Conservation (phyloP, 2,888 invertebrate genomes). For the Dasysyrphus albostriatus region DNA sequence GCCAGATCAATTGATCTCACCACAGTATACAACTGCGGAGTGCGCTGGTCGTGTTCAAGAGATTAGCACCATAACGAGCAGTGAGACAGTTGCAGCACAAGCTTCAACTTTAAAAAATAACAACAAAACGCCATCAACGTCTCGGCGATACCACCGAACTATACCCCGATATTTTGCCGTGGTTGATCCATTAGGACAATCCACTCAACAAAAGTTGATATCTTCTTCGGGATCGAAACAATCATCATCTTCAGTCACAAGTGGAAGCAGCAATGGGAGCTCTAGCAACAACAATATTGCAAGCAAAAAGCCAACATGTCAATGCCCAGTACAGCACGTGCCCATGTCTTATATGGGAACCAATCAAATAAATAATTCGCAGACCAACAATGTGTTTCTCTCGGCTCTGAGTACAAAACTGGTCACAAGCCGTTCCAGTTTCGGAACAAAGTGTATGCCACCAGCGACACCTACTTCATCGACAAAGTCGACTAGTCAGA, state of each 20-base stretch:
- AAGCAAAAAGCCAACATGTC: slow-evolving; percentile 83
- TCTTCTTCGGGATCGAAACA: slow-evolving; percentile 60
- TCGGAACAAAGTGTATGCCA: slow-evolving; percentile 61
- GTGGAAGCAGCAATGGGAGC: slow-evolving; percentile 61
- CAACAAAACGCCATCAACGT: slow-evolving; percentile 82
- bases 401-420: slow-evolving; percentile 79
- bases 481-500: slow-evolving; percentile 61
- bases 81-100: slow-evolving; percentile 64
- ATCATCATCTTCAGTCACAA: slow-evolving; percentile 54
- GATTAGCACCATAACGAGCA: slow-evolving; percentile 74
- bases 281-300: slow-evolving; percentile 32
- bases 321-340: slow-evolving; percentile 84
- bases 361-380: slow-evolving; percentile 79
- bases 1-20: slow-evolving; percentile 61
- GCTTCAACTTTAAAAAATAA: slow-evolving; percentile 72
- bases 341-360: slow-evolving; percentile 84
- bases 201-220: slow-evolving; percentile 72
- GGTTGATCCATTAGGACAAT: slow-evolving; percentile 80
- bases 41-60: slow-evolving; percentile 64
- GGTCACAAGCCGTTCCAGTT: slow-evolving; percentile 77
- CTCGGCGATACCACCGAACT: slow-evolving; percentile 83
- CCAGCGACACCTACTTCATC: slow-evolving; percentile 77
- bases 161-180: slow-evolving; percentile 84
- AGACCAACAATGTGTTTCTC: slow-evolving; percentile 79
- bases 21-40: slow-evolving; percentile 58